Base-by-base conservation (phyloP, 1,140 invertebrate species). In the Drosophila burlai region DNA sequence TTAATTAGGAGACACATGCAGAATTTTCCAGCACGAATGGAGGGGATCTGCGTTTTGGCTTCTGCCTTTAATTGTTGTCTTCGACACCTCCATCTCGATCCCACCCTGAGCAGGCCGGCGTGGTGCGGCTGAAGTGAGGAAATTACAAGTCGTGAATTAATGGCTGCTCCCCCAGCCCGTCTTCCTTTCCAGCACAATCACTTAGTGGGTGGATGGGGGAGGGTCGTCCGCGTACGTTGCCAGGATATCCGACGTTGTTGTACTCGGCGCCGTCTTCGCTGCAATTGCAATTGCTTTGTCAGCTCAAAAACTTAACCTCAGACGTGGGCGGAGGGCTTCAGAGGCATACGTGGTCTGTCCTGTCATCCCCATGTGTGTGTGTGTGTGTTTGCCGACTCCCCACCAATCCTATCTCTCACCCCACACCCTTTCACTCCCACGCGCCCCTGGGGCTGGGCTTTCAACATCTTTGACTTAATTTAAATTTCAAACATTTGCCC, bases 131-230 rank as follows among this genome's bases (percentile, higher is more conserved):
- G 84, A 89, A 91, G 89, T 91, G 78, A 91, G 87, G 87, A 91
- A 91, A 91, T 91, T 91, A 91, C 89, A 91, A 91, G 75, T 91
- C 87, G 87, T 77, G 89, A 91, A 91, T 91, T 91, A 91, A 91
- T 91, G 83, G 83, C 75, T 77, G 34, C 43, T 29, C 24, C 15
- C 31, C 6, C 38, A 24, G 7, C 36, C 42, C 43, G 34, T 46
- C 42, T 45, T 43, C 47, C n/a, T 38, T 18, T 55, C 49, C 18
- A 29, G 11, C 26, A 29, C 18, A 66, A 66, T 49, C 73, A 50
- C 65, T 57, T 68, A 15, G 13, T 2, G 36, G 21, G 29, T 16
- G 43, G 40, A 59, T 58, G 45, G 36, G 50, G 68, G 49, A 83
- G 81, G 77, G 67, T 81, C 62, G 73, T 71, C 76, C 83, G 45